Evolutionary conservation across 2,797 vertebrate genomes (phyloP), one percentile per base, ranked within the genome.

Genomic region (Neopelma chrysocephalum): DNA sequence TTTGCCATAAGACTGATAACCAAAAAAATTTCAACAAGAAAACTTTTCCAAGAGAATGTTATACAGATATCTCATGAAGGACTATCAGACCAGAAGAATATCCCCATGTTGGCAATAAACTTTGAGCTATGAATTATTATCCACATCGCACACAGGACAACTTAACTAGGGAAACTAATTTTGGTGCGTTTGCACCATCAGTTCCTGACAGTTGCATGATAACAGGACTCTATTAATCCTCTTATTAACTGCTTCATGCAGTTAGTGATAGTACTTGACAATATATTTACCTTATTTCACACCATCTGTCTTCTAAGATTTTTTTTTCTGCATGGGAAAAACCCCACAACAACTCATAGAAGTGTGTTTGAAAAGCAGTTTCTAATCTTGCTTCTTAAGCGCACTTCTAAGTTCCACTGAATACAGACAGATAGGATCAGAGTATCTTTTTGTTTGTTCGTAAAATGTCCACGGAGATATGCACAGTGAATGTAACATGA

Each of bases 341-440:
- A 2, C 0, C 2, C 6, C 12, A 7, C 14, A 43, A 16, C 18
- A 58, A 6, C 13, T 65, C 20, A 50, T 16, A 48, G 27, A 64
- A 26, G 19, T 40, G 34, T 2, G 4, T 65, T 61, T 79, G 12
- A 79, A 87, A 77, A 90, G 19, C n/a, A 31, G 8, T 38, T 87
- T 65, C 12, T 47, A 34, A 38, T 68, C 40, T 43, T 73, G 7
- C 7, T 89, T 73, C 43, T 76, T 71, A 75, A 76, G 11, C 34
- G 42, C 17, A 43, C 13, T 88, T 86, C 36, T 54, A 62, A 72
- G 7, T 71, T 65, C 11, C 26, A 70, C 62, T 45, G 11, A 64
- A 80, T 57, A 12, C 10, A 40, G 45, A 22, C 19, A 90, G 76
- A 54, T 80, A 77, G 15, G 15, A 68, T 34, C 54, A 68, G 47